phyloP scores from a whole-genome alignment of 2,113 vertebrate species.

The Orthonyx spaldingii region DNA sequence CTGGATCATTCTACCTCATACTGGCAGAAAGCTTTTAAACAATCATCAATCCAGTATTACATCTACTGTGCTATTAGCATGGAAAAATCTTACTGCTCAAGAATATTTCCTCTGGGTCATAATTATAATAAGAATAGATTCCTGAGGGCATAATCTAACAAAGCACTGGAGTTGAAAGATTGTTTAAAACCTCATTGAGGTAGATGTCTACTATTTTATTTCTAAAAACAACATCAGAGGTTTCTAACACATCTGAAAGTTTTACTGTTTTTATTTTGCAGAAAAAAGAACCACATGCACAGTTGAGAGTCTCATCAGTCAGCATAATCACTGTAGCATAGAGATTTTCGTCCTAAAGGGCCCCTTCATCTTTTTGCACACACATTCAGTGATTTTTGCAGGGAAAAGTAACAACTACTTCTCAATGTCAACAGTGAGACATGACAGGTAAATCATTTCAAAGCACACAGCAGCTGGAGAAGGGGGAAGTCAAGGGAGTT shows the following conservation, averaged over 20 bases:
- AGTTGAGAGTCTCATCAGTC: background rate
- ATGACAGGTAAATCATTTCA: background rate
- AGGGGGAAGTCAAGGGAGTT: background rate
- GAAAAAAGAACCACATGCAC: background rate
- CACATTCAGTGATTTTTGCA: background rate
- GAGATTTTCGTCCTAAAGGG: background rate
- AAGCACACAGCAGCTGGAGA: background rate
- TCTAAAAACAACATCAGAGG: background rate
- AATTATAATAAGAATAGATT: slow-evolving; percentile 39
- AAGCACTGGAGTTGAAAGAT: background rate
- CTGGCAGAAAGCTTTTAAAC: slow-evolving; percentile 35
- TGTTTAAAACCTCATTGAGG: slow-evolving; percentile 38
- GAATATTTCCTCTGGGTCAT: slow-evolving; percentile 30
- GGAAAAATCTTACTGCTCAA: slow-evolving; percentile 9
- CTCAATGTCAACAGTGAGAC: background rate
- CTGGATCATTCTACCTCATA: slow-evolving; percentile 1
- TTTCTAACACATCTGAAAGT: background rate
- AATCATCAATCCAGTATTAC: background rate
- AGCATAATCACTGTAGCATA: background rate
- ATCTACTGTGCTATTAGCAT: slow-evolving; percentile 21
- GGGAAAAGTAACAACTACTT: background rate
- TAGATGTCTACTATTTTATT: background rate
- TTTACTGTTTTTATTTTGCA: background rate
- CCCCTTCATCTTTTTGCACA: background rate
- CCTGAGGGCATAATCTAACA: slow-evolving; percentile 6